phyloP scores from a whole-genome alignment of 2,113 vertebrate species.

The Erythrolamprus reginae region DNA sequence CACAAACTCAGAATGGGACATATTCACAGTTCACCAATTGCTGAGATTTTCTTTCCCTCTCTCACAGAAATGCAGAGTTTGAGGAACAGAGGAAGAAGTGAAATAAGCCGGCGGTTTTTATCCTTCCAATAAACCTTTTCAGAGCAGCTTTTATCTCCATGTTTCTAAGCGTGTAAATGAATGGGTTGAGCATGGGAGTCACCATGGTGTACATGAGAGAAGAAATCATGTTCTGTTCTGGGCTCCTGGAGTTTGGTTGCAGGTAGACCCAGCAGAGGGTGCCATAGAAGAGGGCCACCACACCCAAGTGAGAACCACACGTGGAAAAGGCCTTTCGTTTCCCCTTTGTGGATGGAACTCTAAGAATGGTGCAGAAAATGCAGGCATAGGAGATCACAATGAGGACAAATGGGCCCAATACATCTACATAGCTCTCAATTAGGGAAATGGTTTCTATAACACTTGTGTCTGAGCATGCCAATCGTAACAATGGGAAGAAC shows the following conservation, averaged over 20 bases:
- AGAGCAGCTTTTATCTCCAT: constrained; percentile 15
- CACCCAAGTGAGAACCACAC: constrained; percentile 7
- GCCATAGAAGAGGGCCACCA: constrained; percentile 19
- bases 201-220: constrained; percentile 18
- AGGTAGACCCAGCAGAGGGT: constrained; percentile 25
- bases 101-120: background rate
- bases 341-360: background rate
- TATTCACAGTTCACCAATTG: background rate
- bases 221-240: background rate
- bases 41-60: background rate
- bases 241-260: constrained; percentile 10
- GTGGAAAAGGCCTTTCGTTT: background rate
- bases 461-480: constrained; percentile 36
- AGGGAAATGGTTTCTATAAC: constrained; percentile 26
- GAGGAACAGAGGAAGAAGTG: background rate
- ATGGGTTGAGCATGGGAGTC: constrained; percentile 26
- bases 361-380: constrained; percentile 12
- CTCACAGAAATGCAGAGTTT: background rate
- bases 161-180: constrained; percentile 34
- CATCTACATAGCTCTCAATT: constrained; percentile 27
- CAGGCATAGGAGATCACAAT: constrained; percentile 23
- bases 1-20: background rate
- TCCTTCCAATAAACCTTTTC: background rate
- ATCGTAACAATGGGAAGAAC: constrained; percentile 33
- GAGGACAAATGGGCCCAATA: constrained; percentile 41